Conservation (phyloP, 1,140 invertebrate species). For the Drosophila bipectinata region DNA sequence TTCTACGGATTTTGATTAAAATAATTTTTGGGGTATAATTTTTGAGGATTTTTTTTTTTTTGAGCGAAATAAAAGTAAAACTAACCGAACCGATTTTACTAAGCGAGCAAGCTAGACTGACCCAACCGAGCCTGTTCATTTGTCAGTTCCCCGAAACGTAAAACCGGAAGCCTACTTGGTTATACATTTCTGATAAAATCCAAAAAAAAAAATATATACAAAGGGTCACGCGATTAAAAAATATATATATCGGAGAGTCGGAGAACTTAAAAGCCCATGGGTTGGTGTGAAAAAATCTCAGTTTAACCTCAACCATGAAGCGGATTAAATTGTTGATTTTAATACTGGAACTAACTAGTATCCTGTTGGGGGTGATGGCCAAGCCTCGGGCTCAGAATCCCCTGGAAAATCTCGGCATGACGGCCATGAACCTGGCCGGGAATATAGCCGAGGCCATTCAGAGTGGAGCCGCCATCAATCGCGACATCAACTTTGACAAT, state of each 20-base stretch:
- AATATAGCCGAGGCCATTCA: conserved; percentile 47
- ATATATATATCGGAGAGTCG: neutral
- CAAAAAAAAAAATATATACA: neutral
- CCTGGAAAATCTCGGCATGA: conserved; percentile 46
- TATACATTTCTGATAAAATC: neutral
- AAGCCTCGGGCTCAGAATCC: conserved; percentile 26
- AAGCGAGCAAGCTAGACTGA: conserved; percentile 46
- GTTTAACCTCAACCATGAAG: neutral
- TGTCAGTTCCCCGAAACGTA: neutral
- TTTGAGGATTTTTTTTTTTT: conserved; percentile 13
- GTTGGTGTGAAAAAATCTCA: neutral
- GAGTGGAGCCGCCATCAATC: conserved; percentile 37
- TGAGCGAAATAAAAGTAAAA: conserved; percentile 13
- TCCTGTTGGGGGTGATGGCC: conserved; percentile 2
- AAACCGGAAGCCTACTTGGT: conserved; percentile 2
- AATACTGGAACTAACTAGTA: conserved; percentile 8
- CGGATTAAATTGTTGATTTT: conserved; percentile 3
- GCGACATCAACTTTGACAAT: conserved; percentile 47
- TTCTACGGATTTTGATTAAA: conserved; percentile 11
- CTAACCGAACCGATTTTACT: conserved; percentile 33
- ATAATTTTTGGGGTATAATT: conserved; percentile 11
- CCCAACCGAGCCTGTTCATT: neutral
- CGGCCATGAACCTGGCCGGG: conserved; percentile 50
- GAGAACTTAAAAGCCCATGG: neutral
- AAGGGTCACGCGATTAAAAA: neutral